These are phyloP conservation scores for Triops cancriformis DNA, from an alignment of 1,140 invertebrate species.

Conservation along the genomic window DNA sequence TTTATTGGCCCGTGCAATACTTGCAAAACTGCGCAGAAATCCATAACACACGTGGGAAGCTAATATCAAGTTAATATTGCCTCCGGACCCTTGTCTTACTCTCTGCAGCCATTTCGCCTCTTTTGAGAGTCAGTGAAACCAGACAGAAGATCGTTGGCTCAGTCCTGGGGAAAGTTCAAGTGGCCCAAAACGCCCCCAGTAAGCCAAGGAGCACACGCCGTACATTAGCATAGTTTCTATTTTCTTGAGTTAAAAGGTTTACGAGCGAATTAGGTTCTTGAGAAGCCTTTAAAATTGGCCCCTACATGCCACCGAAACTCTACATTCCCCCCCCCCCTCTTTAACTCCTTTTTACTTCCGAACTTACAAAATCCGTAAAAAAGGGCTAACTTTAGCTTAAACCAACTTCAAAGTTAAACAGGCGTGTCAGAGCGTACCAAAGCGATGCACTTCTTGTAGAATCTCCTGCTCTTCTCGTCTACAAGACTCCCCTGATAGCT, in stretches of 20 bases:
- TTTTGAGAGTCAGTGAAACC: background rate
- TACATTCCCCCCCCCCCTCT: background rate
- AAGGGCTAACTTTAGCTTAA: background rate
- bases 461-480: background rate
- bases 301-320: background rate
- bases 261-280: background rate
- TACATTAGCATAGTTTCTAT: background rate
- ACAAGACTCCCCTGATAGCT: background rate
- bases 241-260: background rate
- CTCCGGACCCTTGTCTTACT: background rate
- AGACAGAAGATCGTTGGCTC: background rate
- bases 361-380: background rate
- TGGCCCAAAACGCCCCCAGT: background rate
- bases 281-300: background rate
- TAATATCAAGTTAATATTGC: background rate
- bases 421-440: background rate
- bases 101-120: too few species aligned
- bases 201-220: background rate
- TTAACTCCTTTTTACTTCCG: background rate
- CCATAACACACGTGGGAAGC: background rate
- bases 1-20: background rate
- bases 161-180: background rate
- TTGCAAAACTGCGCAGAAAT: background rate
- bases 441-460: background rate
- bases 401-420: background rate